Base-by-base conservation (phyloP, 2,113 vertebrate species). In the Eulacestoma nigropectus region DNA sequence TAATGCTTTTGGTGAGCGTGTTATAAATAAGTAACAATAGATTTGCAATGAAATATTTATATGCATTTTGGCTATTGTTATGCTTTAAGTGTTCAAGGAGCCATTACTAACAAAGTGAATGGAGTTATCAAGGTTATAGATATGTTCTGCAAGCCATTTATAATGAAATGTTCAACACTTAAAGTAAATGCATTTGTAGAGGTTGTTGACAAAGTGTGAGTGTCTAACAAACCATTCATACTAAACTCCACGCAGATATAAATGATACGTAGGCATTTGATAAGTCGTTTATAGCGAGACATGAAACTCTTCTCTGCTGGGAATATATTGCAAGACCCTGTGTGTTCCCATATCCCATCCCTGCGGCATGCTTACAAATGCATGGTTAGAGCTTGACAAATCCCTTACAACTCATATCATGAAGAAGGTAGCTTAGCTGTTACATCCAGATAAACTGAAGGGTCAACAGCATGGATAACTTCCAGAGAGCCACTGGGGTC, bases 1-100 rank as follows among this genome's bases (percentile, higher is more conserved):
- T 96, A 98, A 97, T 97, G 96, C 96, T 98, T 98, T 97, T 95
- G 95, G 97, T 97, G 95, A 95, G 95, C 83, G 95, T 88, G 92
- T 96, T 98, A 97, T 98, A 97, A 98, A 98, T 98, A 98, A 98
- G 89, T 98, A 98, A 98, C 97, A 97, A 96, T 96, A 96, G 95
- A 96, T 95, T 95, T 90, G 77, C 90, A 59, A 96, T 98, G 97
- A 98, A 98, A 98, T 98, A 98, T 98, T 98, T 97, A 98, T 97
- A 92, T 75, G 35, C 39, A 39, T 96, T 90, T 88, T 80, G 85
- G 97, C 96, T 97, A 97, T 97, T 98, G 97, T 97, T 97, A 97
- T 95, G 96, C 94, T 95, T 92, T 97, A 97, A 97, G 88, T 94
- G 93, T 97, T 96, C 76, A 72, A 94, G 91, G 93, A 98, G 75